phyloP scores from a whole-genome alignment of 2,888 invertebrate genomes.

The Epistrophe grossulariae region DNA sequence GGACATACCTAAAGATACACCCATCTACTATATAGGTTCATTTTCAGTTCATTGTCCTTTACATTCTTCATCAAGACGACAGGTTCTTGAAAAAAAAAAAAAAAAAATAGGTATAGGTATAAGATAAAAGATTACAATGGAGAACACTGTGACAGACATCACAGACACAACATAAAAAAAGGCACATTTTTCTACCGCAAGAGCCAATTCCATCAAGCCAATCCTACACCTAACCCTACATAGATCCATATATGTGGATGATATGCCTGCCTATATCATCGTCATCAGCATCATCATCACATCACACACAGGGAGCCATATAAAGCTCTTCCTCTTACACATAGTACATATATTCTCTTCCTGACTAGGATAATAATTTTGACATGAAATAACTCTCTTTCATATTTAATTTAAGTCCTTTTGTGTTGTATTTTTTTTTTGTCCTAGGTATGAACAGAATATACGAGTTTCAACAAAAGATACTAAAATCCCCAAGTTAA shows the following conservation, averaged over 20 bases:
- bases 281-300: constrained; percentile 1
- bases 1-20: not conserved
- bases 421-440: constrained; percentile 9
- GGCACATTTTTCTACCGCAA: not conserved
- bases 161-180: not conserved
- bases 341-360: not conserved
- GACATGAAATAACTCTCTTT: constrained; percentile 29
- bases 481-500: not conserved
- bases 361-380: constrained; percentile 39
- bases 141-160: constrained; percentile 36
- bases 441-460: not conserved
- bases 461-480: not conserved
- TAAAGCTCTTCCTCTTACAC: not conserved
- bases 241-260: not conserved
- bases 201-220: constrained; percentile 11
- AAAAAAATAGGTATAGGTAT: not conserved
- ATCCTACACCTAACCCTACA: constrained; percentile 3
- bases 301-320: not conserved
- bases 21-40: too few species aligned
- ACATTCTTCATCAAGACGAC: constrained; percentile 5
- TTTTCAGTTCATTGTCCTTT: constrained; percentile 45
- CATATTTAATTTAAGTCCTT: constrained; percentile 35
- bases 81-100: constrained; percentile 26
- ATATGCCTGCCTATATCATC: constrained; percentile 17
- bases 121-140: constrained; percentile 44